phyloP scores from a whole-genome alignment of 2,888 invertebrate genomes.

The Protophormia terraenovae region DNA sequence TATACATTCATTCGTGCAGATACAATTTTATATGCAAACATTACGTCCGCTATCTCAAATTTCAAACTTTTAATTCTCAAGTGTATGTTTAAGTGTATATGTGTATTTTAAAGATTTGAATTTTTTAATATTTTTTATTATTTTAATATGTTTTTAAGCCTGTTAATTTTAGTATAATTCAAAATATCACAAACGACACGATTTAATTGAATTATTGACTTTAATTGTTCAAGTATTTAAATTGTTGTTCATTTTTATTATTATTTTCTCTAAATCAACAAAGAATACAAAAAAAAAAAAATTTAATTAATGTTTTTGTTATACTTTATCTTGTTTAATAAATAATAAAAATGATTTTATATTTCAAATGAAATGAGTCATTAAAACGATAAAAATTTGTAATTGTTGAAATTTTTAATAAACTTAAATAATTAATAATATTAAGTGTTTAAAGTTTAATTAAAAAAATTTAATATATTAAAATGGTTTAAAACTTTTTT shows the following conservation, averaged over 20 bases:
- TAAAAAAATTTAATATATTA: no score
- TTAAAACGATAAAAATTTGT: background rate
- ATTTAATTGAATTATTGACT: slow-evolving; percentile 40
- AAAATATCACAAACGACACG: slow-evolving; percentile 16
- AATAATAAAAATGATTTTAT: no score
- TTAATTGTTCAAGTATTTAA: background rate
- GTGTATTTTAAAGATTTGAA: background rate
- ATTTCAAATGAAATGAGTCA: background rate
- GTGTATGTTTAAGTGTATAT: background rate
- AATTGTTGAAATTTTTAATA: background rate
- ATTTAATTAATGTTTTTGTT: background rate
- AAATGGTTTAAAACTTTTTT: no score
- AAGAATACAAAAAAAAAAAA: background rate
- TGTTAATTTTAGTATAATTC: slow-evolving; percentile 35
- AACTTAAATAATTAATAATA: no score
- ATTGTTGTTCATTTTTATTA: background rate
- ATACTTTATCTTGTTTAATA: background rate
- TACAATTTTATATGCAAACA: slow-evolving; percentile 24
- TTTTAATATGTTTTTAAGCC: slow-evolving; percentile 24
- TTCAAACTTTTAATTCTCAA: slow-evolving; percentile 8
- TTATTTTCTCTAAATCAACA: background rate
- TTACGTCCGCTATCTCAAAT: slow-evolving; percentile 22
- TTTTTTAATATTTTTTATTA: background rate
- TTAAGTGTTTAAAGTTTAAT: no score
- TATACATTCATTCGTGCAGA: slow-evolving; percentile 23